Base-by-base conservation (phyloP, 2,888 invertebrate genomes). In the Coronaproctus castanopsis region DNA sequence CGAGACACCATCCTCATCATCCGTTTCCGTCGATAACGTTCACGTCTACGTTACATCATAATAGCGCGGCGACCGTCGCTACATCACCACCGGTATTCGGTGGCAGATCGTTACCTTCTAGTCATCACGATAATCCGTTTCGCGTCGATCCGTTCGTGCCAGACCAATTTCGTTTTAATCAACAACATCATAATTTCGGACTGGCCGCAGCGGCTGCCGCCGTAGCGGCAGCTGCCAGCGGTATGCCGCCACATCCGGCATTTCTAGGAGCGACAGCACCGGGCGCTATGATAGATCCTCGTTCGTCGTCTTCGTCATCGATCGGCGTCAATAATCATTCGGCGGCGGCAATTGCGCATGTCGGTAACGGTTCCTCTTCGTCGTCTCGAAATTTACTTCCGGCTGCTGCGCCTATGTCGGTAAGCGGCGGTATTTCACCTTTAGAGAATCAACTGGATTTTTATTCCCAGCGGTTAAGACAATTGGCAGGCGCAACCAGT, bases 401-500 rank as follows among this genome's bases (percentile, higher is more conserved):
- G 18, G 52, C 59, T 1, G 24, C 55, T 10, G 49, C 52, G 24
- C 52, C 53, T 24, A 24, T 58, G 49, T 54, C 52, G n/a, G 22
- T 54, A 21, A 51, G 24, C 23, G 55, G 56, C 60, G 22, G 52
- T 2, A 54, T 53, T 49, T 49, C 64, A 62, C 72, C 68, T 74
- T 76, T 85, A 68, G 89, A 86, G 79, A 86, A 87, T 72, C 87
- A 87, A 78, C 83, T 91, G 82, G 93, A 95, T 85, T 95, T 93
- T 85, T 96, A 95, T 83, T 95, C 95, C 78, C 92, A 93, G 84
- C 85, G 95, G 82, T 85, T 95, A 81, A 87, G 93, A 80, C 92
- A 93, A 82, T 85, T 95, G 80, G 95, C 95, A 79, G 84, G 85
- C 74, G 88, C 87, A 77, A 87, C 87, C 80, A 87, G 88, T 82